Evolutionary conservation across 37 sponge, comb jelly and placozoan species (phyloP).

Genomic region (Geodia barretti): DNA sequence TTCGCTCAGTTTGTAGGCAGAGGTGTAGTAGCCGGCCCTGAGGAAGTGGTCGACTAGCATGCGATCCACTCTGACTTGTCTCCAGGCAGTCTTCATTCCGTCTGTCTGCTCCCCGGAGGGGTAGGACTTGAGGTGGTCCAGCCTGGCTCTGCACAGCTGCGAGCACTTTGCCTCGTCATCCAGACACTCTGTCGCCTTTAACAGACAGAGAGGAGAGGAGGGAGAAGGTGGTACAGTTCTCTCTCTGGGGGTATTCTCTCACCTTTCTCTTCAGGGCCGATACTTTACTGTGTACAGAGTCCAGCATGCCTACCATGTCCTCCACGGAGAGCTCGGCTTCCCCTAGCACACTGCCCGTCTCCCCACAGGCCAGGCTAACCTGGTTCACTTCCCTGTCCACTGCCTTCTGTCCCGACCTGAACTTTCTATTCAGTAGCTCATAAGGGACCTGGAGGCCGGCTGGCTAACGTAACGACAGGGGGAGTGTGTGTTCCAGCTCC

Average conservation of each 20-base stretch:
- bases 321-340: neutral
- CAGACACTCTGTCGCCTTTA: slow-evolving; percentile 54
- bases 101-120: slow-evolving; percentile 76
- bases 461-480: no score
- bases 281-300: slow-evolving; percentile 44
- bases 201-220: neutral
- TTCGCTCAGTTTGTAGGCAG: slow-evolving; percentile 70
- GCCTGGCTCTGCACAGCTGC: slow-evolving; percentile 37
- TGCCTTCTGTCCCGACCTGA: slow-evolving; percentile 81
- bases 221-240: neutral
- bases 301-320: slow-evolving; percentile 43
- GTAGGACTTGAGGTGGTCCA: slow-evolving; percentile 67
- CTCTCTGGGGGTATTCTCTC: neutral
- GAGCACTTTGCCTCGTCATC: slow-evolving; percentile 61
- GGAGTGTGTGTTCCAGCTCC: neutral
- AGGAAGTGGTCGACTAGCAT: slow-evolving; percentile 94
- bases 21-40: slow-evolving; percentile 78
- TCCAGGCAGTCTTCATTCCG: slow-evolving; percentile 70
- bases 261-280: slow-evolving; percentile 71
- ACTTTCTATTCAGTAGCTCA: slow-evolving; percentile 96
- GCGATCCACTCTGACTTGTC: slow-evolving; percentile 69
- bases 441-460: slow-evolving; percentile 96
- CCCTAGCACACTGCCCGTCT: slow-evolving; percentile 18
- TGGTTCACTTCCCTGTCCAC: slow-evolving; percentile 86
- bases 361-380: slow-evolving; percentile 27